Evolutionary conservation across 2,113 vertebrate genomes (phyloP).

Genomic region (Falcunculus frontatus): DNA sequence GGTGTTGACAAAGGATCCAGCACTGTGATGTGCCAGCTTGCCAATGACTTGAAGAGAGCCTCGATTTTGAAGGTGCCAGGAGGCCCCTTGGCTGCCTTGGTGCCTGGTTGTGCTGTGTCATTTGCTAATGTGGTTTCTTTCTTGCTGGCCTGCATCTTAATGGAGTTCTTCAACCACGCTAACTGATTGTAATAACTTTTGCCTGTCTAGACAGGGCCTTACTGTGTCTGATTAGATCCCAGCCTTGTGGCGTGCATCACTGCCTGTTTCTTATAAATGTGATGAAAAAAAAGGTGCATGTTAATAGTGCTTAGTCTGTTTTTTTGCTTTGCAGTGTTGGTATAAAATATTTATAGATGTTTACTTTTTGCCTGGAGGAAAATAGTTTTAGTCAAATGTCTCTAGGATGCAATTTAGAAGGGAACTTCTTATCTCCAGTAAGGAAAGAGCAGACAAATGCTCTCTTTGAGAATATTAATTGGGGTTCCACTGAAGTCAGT

Average conservation of each 20-base stretch:
- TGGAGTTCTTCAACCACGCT: slow-evolving; percentile 42
- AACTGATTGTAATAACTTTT: slow-evolving; percentile 55
- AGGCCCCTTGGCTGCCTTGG: not conserved
- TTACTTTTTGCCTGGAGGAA: slow-evolving; percentile 33
- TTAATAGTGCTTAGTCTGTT: slow-evolving; percentile 11
- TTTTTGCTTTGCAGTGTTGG: not conserved
- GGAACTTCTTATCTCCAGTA: not conserved
- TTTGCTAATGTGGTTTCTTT: not conserved
- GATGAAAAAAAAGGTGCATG: not conserved
- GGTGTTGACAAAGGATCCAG: rapidly evolving
- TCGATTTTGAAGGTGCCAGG: not conserved
- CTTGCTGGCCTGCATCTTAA: slow-evolving; percentile 27
- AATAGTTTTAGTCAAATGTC: slow-evolving; percentile 24
- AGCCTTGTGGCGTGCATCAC: slow-evolving; percentile 4
- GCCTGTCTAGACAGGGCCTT: slow-evolving; percentile 64
- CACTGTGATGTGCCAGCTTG: rapidly evolving
- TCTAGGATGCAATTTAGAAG: slow-evolving; percentile 1
- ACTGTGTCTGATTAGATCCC: slow-evolving; percentile 49
- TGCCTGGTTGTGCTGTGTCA: not conserved
- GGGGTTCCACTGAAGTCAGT: not conserved
- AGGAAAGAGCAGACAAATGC: not conserved
- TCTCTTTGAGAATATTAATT: slow-evolving; percentile 1
- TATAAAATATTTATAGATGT: slow-evolving; percentile 51
- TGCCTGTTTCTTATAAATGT: slow-evolving; percentile 45
- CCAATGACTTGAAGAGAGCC: rapidly evolving